phyloP scores from a whole-genome alignment of 2,797 vertebrate species.

The Euthynnus affinis region DNA sequence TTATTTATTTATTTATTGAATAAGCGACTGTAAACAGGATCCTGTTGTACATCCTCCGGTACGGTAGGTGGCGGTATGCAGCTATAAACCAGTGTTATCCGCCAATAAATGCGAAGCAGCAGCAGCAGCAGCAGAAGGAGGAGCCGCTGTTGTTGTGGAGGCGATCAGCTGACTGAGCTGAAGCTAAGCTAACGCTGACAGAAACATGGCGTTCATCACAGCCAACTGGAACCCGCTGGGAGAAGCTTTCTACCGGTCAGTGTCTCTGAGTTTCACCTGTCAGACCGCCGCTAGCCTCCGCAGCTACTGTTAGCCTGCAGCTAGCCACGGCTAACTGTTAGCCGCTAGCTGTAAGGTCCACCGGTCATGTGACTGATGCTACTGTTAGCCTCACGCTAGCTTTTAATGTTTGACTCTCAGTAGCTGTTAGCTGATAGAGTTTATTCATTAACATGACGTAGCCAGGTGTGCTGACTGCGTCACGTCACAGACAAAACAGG shows the following conservation, averaged over 20 bases:
- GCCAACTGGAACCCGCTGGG: slow-evolving; percentile 89
- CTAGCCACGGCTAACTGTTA: not conserved
- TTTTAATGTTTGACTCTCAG: not conserved
- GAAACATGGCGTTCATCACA: slow-evolving; percentile 86
- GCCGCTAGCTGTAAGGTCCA: not conserved
- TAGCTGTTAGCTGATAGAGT: no score
- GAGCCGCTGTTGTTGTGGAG: not conserved
- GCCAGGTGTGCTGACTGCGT: no score
- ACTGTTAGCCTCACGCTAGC: not conserved
- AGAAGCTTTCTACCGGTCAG: slow-evolving; percentile 87
- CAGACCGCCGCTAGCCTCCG: not conserved
- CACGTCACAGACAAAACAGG: not conserved
- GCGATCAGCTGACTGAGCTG: slow-evolving; percentile 26
- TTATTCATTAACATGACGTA: no score
- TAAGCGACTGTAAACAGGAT: no score
- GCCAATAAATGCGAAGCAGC: not conserved
- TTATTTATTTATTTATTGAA: no score
- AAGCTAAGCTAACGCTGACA: not conserved
- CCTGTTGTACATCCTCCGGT: no score
- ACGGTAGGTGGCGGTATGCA: no score
- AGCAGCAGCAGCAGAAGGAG: slow-evolving; percentile 12
- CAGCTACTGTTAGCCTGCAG: slow-evolving; percentile 8
- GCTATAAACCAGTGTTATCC: no score
- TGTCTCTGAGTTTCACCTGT: not conserved
- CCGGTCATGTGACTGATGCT: slow-evolving; percentile 11